Evolutionary conservation across 2,888 invertebrate genomes (phyloP), one percentile per base, ranked within the genome.

Genomic region (Rotaria magnacalcarata): DNA sequence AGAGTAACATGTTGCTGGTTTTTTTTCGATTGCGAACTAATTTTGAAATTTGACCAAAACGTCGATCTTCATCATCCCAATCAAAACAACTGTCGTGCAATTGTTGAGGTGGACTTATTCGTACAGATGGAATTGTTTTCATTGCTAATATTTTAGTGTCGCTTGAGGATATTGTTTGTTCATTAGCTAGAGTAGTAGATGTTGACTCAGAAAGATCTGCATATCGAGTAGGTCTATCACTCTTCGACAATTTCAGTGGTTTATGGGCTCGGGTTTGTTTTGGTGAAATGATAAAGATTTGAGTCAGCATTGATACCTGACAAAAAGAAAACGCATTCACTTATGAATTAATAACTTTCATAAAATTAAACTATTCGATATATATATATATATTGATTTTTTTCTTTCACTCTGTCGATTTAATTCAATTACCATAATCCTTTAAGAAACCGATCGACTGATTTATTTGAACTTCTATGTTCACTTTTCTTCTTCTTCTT

Each of bases 211-310:
- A 67, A 34, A 34, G 14, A 0, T 67, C 34, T 34, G 16, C 67
- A 16, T 19, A 19, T 67, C 5, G 34, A 67, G 34, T 0, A 19
- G 34, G 4, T 19, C 16, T 16, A 67, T 67, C 19, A 19, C 67
- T 67, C 3, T 80, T 43, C 0, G 21, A 10, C 0, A 4, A 3
- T n/a, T 2, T 43, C 34, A 47, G n/a, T n/a, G 80, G 47, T n/a
- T 24, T 47, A n/a, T 80, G 24, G 0, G 47, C 4, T 24, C 80
- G 80, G 1, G 34, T 3, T n/a, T 80, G 43, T 80, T 80, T 80
- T 8, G 80, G 80, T 47, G 80, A 47, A 80, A 80, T 47, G 80
- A 80, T 47, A 80, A 47, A 80, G 80, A 80, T 80, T 80, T 80
- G 80, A n/a, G 21, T 24, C 11, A 8, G 80, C 47, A n/a, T 47